Base-by-base conservation (phyloP, 2,888 invertebrate species). In the Oasisia sp. region DNA sequence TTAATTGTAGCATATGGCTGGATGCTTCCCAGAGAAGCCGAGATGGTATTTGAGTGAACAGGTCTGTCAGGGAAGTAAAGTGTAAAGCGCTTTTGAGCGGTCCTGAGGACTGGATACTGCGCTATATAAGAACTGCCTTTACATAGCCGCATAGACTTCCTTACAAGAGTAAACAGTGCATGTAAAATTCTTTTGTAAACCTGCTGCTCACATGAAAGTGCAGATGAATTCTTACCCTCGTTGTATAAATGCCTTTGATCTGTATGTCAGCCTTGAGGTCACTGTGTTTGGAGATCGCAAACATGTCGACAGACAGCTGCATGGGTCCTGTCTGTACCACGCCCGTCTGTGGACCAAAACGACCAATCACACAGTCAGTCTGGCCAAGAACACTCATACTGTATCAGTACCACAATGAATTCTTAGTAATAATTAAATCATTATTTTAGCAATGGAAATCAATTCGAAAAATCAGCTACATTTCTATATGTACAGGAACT, bases 261-360 rank as follows among this genome's bases (percentile, higher is more conserved):
- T 98, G 98, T 90, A 98, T 97, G 93, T 98, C 98, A 32, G 98
- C 96, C 93, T 96, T 96, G 74, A 97, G 94, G 92, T 96, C 96
- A 93, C 96, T 95, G 92, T 96, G 95, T 97, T 94, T 98, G 96
- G 93, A 97, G 32, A 94, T 95, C 14, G 95, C 94, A 92, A 96
- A 96, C 91, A 97, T 94, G 93, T 97, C 96, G 12, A 97, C 97
- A n/a, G 98, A 96, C 92, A 98, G 97, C 96, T 98, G 98, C 95
- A 97, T 97, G 0, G 99, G 98, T 92, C 98, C 98, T 93, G 98
- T 97, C 96, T 99, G 99, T 4, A 98, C 98, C 92, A 98, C 98
- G 96, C 98, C 98, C 93, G 98, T 97, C 96, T 97, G 94, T 45
- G 95, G 93, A 91, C 92, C 92, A 89, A 74, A 74, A n/a, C 14